A percentile compares a stretch with the other conserved stretches of the same genome.
phyloP scores from a whole-genome alignment of 2,888 invertebrate genomes.

The Lochmaea crataegi region DNA sequence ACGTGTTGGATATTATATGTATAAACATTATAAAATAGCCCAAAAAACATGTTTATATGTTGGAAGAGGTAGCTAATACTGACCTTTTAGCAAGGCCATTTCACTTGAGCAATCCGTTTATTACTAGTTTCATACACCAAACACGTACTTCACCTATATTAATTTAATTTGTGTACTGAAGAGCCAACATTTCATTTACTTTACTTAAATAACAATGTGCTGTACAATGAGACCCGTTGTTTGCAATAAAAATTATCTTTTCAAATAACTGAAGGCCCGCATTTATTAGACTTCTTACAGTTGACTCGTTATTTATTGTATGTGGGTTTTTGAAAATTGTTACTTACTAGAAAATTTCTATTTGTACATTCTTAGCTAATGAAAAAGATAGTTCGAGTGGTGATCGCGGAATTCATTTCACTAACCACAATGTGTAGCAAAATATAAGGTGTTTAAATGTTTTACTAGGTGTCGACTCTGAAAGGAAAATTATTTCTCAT shows the following conservation, averaged over 20 bases:
- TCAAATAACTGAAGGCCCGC: constrained; percentile 11
- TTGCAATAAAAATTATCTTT: constrained; percentile 11
- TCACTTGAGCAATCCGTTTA: not conserved
- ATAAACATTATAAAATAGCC: no score
- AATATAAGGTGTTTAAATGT: not conserved
- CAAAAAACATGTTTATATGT: not conserved
- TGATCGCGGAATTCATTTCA: not conserved
- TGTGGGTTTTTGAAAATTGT: constrained; percentile 9
- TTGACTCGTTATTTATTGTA: not conserved
- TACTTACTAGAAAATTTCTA: not conserved
- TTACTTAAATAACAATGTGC: not conserved
- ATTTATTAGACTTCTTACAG: not conserved
- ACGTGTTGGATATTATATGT: no score
- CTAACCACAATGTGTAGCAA: not conserved
- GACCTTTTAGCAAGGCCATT: not conserved
- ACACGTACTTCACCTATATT: not conserved
- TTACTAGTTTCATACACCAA: not conserved
- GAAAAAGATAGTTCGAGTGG: not conserved
- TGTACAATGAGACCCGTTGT: not conserved
- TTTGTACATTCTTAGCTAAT: not conserved
- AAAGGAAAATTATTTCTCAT: no score
- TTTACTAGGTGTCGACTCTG: no score
- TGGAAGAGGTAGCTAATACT: not conserved
- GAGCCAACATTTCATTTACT: not conserved
- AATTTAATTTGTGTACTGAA: constrained; percentile 9